Evolutionary conservation across 2,888 invertebrate genomes (phyloP), one percentile per base, ranked within the genome.

Genomic region (Polyommatus icarus): DNA sequence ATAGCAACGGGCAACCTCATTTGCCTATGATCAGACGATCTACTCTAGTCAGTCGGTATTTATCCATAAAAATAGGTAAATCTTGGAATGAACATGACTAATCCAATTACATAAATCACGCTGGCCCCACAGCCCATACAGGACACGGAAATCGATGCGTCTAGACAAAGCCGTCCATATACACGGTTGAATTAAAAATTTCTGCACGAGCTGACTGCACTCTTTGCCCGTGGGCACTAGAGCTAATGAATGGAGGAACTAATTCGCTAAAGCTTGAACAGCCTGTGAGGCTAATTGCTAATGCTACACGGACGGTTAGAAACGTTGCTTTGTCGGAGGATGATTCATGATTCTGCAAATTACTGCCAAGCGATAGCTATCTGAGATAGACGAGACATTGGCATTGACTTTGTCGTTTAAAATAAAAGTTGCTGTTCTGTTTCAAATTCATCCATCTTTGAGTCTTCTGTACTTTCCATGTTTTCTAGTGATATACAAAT

Each of bases 71-170:
- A 32, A 67, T 29, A 67, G 15, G 67, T 32, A 18, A 29, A 67
- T 67, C 29, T 29, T 29, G 12, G 29, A 12, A 67, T 29, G 29
- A 29, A 67, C 29, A 67, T 61, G 29, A 40, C 79, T 80, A 80
- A 80, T 78, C 80, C 80, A 80, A 80, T 80, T 80, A 80, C 20
- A 77, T 67, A 67, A 67, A 67, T 67, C 67, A 32, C 67, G 24
- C 61, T 32, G 67, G 67, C 67, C 29, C 50, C 36, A 20, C 50
- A 75, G 29, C 1, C 29, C 50, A 50, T 46, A 24, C 24, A 15
- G 78, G 78, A 73, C 76, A 67, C 46, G 78, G 84, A 83, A 92
- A 93, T 93, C 93, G 93, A 93, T 93, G 87, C 86, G 93, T 92
- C 93, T 93, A 93, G 93, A 92, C 93, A 85, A 82, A 83, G 85